Conservation (phyloP, 2,888 invertebrate genomes). For the Sericinus montela region DNA sequence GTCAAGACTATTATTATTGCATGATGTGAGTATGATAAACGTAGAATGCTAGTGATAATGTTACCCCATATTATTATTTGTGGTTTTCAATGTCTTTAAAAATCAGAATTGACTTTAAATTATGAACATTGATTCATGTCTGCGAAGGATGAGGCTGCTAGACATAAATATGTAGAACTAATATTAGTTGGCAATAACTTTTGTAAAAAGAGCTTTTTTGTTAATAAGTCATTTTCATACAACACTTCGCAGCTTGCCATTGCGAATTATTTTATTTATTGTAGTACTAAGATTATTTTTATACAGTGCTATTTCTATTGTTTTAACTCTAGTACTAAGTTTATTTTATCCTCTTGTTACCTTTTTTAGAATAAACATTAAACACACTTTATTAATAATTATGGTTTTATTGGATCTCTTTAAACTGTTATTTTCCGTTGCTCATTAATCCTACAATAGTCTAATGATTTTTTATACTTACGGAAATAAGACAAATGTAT, state of each 20-base stretch:
- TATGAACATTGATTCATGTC: neutral
- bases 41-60: too few relatives aligned
- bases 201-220: neutral
- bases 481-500: too few relatives aligned
- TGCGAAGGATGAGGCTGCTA: neutral
- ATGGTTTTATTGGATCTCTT: too few relatives aligned
- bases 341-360: conserved; percentile 10
- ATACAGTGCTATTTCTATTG: neutral
- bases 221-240: neutral
- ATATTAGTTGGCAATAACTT: neutral
- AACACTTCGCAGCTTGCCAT: neutral
- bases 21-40: too few relatives aligned
- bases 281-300: conserved; percentile 7
- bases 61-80: too few relatives aligned
- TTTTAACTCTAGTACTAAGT: conserved; percentile 9
- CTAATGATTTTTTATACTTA: too few relatives aligned
- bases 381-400: neutral
- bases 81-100: too few relatives aligned
- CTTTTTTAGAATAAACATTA: conserved; percentile 8
- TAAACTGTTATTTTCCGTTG: too few relatives aligned
- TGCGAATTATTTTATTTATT: conserved; percentile 11
- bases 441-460: too few relatives aligned
- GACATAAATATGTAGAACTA: neutral
- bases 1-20: too few relatives aligned
- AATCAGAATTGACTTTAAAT: too few relatives aligned